Evolutionary conservation across 2,888 invertebrate genomes (phyloP), one percentile per base, ranked within the genome.

Genomic region (Oscheius sp.): DNA sequence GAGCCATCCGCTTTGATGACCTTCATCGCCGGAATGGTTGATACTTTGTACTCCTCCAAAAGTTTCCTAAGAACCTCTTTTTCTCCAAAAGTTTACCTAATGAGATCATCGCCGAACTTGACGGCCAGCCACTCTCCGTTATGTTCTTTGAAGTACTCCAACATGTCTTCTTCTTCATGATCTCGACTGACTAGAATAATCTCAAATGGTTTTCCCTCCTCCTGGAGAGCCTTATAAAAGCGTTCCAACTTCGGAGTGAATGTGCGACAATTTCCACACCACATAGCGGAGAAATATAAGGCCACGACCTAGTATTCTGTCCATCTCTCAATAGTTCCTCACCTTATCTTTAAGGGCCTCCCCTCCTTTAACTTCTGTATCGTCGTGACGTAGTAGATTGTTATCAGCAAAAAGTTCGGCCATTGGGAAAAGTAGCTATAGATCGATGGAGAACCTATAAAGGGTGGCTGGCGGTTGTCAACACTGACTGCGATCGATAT

Each of bases 251-350:
- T 82, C 20, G 80, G 82, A 2, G 83, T 83, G 59, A 83, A 83
- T 41, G 75, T 75, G 24, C 82, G 74, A 70, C 83, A 83, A 0
- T 81, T 77, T 8, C 78, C 78, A 67, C 79, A 75, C 89, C 89
- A 89, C 72, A 88, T 88, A n/a, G 89, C 89, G 0, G 89, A 88
- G 78, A 89, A 89, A 80, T 89, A 89, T 20, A 89, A 78, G 2
- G 87, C 88, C 20, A 88, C 80, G 6, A 75, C 63, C 57, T 75
- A 67, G 47, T 20, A 64, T 62, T 8, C 8, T 50, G 20, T 9
- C 8, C 9, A 9, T 50, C 26, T 50, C 14, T 20, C 5, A 8
- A 6, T 47, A 51, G 30, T 14, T 9, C 4, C 9, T 26, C 8
- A 87, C 81, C 67, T 81, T 83, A 33, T 81, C 84, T 28, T 78